Conservation (phyloP, 2,888 invertebrate species). For the Cheilosia vernalis region DNA sequence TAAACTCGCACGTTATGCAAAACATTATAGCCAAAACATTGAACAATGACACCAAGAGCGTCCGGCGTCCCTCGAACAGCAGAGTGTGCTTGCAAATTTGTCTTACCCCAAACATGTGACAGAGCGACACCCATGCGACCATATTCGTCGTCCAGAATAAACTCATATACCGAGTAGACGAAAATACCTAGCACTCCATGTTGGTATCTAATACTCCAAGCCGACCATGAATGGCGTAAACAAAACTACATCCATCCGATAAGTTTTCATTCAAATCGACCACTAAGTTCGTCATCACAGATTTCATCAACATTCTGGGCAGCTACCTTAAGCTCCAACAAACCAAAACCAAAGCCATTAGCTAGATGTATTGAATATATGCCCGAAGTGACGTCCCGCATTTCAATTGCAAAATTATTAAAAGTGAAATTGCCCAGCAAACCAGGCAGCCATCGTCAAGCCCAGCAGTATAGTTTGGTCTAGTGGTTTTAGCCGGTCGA, state of each 20-base stretch:
- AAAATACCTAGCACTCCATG: conserved; percentile 6
- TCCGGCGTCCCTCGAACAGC: conserved; percentile 36
- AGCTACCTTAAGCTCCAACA: conserved; percentile 53
- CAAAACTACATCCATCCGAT: conserved; percentile 56
- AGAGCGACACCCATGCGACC: conserved; percentile 34
- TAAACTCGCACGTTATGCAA: conserved; percentile 34
- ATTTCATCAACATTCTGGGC: conserved; percentile 61
- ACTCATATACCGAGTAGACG: neutral
- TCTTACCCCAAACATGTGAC: conserved; percentile 18
- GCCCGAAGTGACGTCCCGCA: conserved; percentile 46
- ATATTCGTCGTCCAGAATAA: conserved; percentile 4
- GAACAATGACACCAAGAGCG: conserved; percentile 27
- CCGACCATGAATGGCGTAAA: conserved; percentile 64
- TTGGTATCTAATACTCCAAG: conserved; percentile 30
- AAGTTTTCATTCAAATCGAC: conserved; percentile 48
- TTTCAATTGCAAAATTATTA: conserved; percentile 73
- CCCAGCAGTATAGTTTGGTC: conserved; percentile 26
- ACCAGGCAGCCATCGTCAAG: conserved; percentile 11
- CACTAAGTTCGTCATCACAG: conserved; percentile 47
- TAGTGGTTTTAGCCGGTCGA: conserved; percentile 61
- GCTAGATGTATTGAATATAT: conserved; percentile 29
- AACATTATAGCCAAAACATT: conserved; percentile 12
- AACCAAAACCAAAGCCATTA: conserved; percentile 67
- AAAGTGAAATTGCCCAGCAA: conserved; percentile 68
- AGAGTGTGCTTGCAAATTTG: conserved; percentile 9